Conservation (phyloP, 2,113 vertebrate species). For the Telmatochromis brichardi region DNA sequence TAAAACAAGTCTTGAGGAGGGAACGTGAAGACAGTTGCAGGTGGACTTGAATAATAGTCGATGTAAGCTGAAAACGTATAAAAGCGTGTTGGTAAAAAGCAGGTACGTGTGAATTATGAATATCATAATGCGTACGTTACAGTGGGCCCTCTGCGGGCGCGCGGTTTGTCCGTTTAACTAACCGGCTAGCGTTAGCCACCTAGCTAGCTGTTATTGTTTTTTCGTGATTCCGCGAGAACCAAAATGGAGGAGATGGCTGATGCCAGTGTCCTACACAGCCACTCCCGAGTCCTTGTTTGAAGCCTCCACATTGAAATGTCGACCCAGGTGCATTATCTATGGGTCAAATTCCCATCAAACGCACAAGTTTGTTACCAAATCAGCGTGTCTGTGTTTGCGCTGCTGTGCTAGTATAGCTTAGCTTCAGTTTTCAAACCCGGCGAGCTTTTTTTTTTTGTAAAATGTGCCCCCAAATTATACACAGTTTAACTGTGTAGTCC, state of each 20-base stretch:
- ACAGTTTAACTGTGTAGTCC: background rate
- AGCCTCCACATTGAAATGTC: background rate
- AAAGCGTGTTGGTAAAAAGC: background rate
- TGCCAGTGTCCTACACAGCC: conserved; percentile 54
- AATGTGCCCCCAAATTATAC: background rate
- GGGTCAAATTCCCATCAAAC: background rate
- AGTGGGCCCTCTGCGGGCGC: accelerated
- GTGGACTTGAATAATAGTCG: conserved; percentile 6
- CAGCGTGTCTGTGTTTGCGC: background rate
- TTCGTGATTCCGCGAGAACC: conserved; percentile 56
- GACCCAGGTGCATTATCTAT: background rate
- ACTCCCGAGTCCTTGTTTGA: conserved; percentile 50
- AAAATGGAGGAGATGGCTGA: conserved; percentile 64
- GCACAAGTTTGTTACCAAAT: background rate
- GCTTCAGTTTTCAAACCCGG: background rate
- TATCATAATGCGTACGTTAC: background rate
- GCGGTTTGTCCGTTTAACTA: background rate
- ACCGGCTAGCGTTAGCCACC: conserved; percentile 39
- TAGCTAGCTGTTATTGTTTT: conserved; percentile 71
- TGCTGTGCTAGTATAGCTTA: conserved; percentile 1
- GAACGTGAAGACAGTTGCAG: conserved; percentile 56
- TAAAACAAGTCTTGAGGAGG: conserved; percentile 68
- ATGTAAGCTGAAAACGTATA: background rate
- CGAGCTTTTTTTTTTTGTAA: background rate
- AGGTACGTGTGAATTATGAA: accelerated